These are phyloP conservation scores for Hirtodrosophila trivittata DNA, from an alignment of 2,888 invertebrate genomes.

Conservation along the genomic window DNA sequence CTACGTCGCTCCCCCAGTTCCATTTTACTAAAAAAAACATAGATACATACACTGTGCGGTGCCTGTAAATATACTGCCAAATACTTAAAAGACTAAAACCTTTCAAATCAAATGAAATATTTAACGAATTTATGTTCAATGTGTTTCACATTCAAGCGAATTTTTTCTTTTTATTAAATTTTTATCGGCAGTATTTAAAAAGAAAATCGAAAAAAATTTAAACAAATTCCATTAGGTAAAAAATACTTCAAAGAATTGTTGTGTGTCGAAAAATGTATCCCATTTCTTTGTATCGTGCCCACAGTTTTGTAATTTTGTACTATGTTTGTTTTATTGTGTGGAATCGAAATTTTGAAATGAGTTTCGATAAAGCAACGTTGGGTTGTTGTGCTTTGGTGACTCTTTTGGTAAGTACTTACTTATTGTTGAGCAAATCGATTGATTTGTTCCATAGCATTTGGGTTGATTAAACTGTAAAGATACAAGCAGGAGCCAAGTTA, in stretches of 20 bases:
- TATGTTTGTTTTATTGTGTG: too few relatives aligned
- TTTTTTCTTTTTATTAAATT: too few relatives aligned
- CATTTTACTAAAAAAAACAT: constrained; percentile 71
- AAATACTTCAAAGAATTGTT: too few relatives aligned
- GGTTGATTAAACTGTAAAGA: too few relatives aligned
- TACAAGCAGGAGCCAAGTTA: too few relatives aligned
- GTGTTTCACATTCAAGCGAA: constrained; percentile 43
- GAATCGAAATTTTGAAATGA: constrained; percentile 35
- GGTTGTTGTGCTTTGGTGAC: constrained; percentile 51
- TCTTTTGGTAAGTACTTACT: constrained; percentile 59
- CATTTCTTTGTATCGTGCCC: constrained; percentile 75
- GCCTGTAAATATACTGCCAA: constrained; percentile 82
- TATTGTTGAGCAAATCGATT: neutral
- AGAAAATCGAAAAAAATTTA: too few relatives aligned
- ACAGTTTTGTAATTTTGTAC: constrained; percentile 72
- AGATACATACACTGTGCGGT: constrained; percentile 80
- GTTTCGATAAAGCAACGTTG: constrained; percentile 36
- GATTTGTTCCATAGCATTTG: neutral
- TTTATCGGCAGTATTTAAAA: too few relatives aligned
- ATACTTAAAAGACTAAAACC: constrained; percentile 48
- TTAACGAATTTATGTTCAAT: constrained; percentile 77
- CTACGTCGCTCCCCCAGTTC: constrained; percentile 51
- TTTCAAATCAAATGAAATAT: constrained; percentile 82
- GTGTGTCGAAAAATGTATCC: too few relatives aligned
- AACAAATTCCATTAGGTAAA: too few relatives aligned